Evolutionary conservation across 2,113 vertebrate species (phyloP), one percentile per base, ranked within the genome.

Genomic region (Gallinago media): DNA sequence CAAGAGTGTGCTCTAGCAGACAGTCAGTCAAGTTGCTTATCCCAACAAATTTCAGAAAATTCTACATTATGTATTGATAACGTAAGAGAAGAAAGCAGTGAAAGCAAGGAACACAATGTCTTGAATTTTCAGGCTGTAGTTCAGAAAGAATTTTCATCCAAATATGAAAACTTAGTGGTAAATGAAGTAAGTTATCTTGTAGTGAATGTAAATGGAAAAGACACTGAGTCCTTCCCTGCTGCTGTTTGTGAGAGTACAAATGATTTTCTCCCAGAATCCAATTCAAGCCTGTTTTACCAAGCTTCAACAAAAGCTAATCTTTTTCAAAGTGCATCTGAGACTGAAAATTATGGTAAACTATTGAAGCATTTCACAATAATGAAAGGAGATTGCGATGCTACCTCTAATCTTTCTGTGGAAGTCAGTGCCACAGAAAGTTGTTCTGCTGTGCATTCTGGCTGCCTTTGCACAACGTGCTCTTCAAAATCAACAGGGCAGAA

Each of bases 291-390:
- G 20, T 89, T 78, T 92, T 88, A 77, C 71, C 44, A 85, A 75
- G 40, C 36, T 68, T 76, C 84, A 71, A 11, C 27, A 44, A 77
- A 96, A 88, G 21, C 50, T 42, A n/a, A 74, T 71, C 34, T 95
- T 96, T 87, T 96, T 71, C 74, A 94, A 83, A 94, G 90, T 73
- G 82, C 86, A 34, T 94, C 75, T 89, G 96, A 95, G 49, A 61
- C 96, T 3, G 42, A 88, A 72, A 73, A 80, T 66, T 32, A 25
- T 12, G 20, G 62, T 89, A 80, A 93, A 63, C 76, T 83, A 34
- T 31, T 82, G 32, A 83, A 96, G n/a, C 67, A 10, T 32, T 73
- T 88, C n/a, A 55, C 40, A 32, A 3, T 7, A 49, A 36, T 32
- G 42, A 40, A 94, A 70, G 77, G 85, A 89, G 65, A 63, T 36